Evolutionary conservation across 2,888 invertebrate species (phyloP).

Genomic region (Dimorphilus gyrociliatus): DNA sequence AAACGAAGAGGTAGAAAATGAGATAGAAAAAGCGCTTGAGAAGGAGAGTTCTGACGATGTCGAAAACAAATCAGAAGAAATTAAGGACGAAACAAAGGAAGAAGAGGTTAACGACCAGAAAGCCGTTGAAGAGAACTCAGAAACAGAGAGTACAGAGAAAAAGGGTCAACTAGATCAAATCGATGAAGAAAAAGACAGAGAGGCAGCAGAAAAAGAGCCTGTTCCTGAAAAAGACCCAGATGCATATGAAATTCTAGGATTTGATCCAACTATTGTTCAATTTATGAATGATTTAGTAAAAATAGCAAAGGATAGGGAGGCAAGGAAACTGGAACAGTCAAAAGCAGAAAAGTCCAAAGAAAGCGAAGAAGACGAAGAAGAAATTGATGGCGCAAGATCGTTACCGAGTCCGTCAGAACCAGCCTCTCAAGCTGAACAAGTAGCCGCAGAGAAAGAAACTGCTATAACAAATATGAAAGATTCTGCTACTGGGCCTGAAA

Average conservation of each 20-base stretch:
- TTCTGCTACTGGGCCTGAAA: too few relatives aligned
- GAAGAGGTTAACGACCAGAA: slow-evolving; percentile 9
- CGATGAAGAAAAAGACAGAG: slow-evolving; percentile 3
- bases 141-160: slow-evolving; percentile 12
- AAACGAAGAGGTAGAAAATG: slow-evolving; percentile 6
- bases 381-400: too few relatives aligned
- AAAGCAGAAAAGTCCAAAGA: neutral
- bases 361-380: too few relatives aligned
- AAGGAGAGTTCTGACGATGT: slow-evolving; percentile 6
- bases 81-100: slow-evolving; percentile 8
- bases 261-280: slow-evolving; percentile 8
- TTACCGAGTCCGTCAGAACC: too few relatives aligned
- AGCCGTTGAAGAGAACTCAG: slow-evolving; percentile 9
- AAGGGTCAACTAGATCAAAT: neutral
- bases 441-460: slow-evolving; percentile 5
- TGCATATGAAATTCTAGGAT: slow-evolving; percentile 8
- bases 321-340: slow-evolving; percentile 6
- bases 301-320: too few relatives aligned
- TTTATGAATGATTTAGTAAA: slow-evolving; percentile 12
- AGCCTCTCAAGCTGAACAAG: slow-evolving; percentile 2
- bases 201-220: slow-evolving; percentile 10
- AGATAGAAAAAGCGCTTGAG: slow-evolving; percentile 3
- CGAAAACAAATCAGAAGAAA: neutral
- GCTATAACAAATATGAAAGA: slow-evolving; percentile 4
- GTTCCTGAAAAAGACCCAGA: slow-evolving; percentile 15